Evolutionary conservation across 2,888 invertebrate species (phyloP), one percentile per base, ranked within the genome.

Genomic region (Lochmaea crataegi): DNA sequence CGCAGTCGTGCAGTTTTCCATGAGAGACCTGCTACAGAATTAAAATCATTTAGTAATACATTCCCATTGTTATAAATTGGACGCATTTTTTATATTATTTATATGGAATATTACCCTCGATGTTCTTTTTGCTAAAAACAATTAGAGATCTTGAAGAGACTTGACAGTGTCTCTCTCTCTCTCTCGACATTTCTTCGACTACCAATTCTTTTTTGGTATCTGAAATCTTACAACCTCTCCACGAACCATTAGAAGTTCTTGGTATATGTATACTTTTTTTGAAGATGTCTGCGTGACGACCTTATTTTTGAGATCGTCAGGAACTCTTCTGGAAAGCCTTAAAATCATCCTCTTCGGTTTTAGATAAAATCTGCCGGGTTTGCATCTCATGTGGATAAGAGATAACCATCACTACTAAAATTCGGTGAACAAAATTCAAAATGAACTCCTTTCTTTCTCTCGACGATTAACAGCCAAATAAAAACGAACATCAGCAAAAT

Each of bases 391-490:
- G 51, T 51, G 5, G 51, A 51, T 14, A 45, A 9, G 53, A 53
- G 18, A 53, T 53, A 53, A 16, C 16, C 53, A 18, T 53, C 51
- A 32, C 51, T 65, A 32, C 26, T 32, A 53, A 26, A 16, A 32
- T 18, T 16, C 14, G 63, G 69, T 63, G 69, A 69, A 69, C 69
- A 69, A 69, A 69, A 69, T 69, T 69, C 69, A 69, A 69, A 69
- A 53, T 53, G 63, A 56, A 53, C 38, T 69, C 60, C 32, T 38
- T 5, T 32, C 26, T 32, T 32, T 32, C 26, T 68, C 38, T 61
- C 68, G 32, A 45, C 48, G 18, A 60, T 45, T 26, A 58, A 42
- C 12, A 14, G 45, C 48, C 45, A n/a, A 38, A 16, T 53, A 38
- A 51, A 10, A 48, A 57, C 32, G 38, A 32, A 22, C 41, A 32